Conservation (phyloP, 92 coral and sea anemone genomes). For the Nematostella vectensis region DNA sequence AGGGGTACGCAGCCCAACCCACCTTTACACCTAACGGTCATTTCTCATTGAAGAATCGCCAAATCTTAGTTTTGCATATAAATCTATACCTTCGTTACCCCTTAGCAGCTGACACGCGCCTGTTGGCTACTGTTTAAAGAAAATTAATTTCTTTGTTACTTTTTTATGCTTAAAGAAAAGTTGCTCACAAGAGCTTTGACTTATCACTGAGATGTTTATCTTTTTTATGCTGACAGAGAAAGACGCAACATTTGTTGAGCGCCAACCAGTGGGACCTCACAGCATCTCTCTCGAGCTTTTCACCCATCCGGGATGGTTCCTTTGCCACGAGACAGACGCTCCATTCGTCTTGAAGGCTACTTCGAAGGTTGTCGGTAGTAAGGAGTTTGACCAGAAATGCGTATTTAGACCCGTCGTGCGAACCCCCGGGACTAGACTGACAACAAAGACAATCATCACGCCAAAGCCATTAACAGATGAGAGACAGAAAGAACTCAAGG, state of each 20-base stretch:
- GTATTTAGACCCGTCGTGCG: constrained; percentile 47
- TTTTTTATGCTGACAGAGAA: too few species aligned
- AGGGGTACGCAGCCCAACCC: too few species aligned
- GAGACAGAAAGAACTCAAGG: not conserved
- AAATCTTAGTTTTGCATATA: too few species aligned
- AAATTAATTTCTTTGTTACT: too few species aligned
- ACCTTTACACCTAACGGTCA: too few species aligned
- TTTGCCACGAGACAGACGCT: constrained; percentile 58
- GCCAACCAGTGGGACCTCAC: constrained; percentile 48
- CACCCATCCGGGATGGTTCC: constrained; percentile 82
- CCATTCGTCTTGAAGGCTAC: constrained; percentile 62
- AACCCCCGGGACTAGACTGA: constrained; percentile 1
- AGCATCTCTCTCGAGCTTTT: constrained; percentile 69
- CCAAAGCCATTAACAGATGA: constrained; percentile 17
- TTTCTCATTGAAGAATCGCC: too few species aligned
- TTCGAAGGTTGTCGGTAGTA: constrained; percentile 53
- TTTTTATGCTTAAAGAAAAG: too few species aligned
- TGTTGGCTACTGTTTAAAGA: too few species aligned
- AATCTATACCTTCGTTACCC: too few species aligned
- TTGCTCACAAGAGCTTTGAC: too few species aligned
- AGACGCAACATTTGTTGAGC: constrained; percentile 76
- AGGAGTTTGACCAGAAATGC: constrained; percentile 66
- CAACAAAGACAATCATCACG: not conserved
- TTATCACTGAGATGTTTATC: too few species aligned
- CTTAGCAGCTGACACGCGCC: too few species aligned